Evolutionary conservation across 2,888 invertebrate genomes (phyloP).

Genomic region (Formica aserva): DNA sequence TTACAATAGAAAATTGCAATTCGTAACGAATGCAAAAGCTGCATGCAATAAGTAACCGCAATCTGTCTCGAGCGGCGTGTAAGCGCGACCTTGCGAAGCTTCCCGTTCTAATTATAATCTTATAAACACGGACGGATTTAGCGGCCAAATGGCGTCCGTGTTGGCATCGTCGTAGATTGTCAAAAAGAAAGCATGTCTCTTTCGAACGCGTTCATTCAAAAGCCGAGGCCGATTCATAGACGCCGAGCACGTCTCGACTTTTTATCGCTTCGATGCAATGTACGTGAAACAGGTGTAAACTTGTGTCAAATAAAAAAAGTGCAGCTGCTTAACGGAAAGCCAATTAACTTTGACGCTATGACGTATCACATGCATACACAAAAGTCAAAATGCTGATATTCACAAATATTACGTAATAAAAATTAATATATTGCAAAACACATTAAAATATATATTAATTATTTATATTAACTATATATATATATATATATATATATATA

Average conservation of each 20-base stretch:
- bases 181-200: constrained; percentile 8
- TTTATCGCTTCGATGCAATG: constrained; percentile 15
- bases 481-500: no score
- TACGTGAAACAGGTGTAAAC: background rate
- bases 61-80: constrained; percentile 52
- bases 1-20: background rate
- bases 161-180: constrained; percentile 32
- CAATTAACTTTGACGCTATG: background rate
- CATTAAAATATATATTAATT: background rate
- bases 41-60: constrained; percentile 27
- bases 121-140: constrained; percentile 58
- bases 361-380: background rate
- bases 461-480: background rate
- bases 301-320: background rate
- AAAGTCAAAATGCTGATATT: background rate
- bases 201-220: constrained; percentile 31
- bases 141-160: constrained; percentile 28
- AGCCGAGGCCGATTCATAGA: background rate
- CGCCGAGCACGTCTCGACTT: background rate
- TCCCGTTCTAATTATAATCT: constrained; percentile 80
- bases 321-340: background rate
- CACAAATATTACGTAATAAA: background rate
- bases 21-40: constrained; percentile 49
- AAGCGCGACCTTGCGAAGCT: constrained; percentile 76
- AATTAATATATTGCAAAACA: background rate